phyloP scores from a whole-genome alignment of 2,113 vertebrate genomes.

The Hypocryptadius cinnamomeus region DNA sequence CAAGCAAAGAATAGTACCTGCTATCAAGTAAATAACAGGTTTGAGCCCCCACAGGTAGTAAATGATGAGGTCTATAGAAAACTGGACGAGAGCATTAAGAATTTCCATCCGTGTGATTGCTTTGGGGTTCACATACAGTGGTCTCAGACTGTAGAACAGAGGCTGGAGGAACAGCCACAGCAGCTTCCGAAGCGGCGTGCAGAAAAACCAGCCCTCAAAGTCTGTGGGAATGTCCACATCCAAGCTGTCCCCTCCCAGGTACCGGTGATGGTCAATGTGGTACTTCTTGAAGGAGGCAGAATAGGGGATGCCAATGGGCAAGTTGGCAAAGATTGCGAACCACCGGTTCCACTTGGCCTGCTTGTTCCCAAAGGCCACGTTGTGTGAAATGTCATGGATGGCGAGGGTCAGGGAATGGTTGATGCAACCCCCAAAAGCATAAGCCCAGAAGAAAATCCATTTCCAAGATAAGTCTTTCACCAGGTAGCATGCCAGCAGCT shows the following conservation, averaged over 20 bases:
- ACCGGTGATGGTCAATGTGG: constrained; percentile 95
- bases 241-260: constrained; percentile 85
- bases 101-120: constrained; percentile 84
- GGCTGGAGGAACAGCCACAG: constrained; percentile 92
- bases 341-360: constrained; percentile 83
- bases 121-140: constrained; percentile 87
- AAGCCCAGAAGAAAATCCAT: constrained; percentile 96
- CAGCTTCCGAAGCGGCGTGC: constrained; percentile 83
- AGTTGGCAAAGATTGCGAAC: constrained; percentile 94
- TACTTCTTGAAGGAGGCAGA: constrained; percentile 97
- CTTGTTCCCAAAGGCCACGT: constrained; percentile 89
- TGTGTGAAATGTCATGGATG: constrained; percentile 98
- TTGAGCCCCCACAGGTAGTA: constrained; percentile 85
- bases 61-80: constrained; percentile 73
- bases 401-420: constrained; percentile 94
- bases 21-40: constrained; percentile 86
- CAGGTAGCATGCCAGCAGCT: constrained; percentile 87
- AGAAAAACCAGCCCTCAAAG: constrained; percentile 94
- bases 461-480: constrained; percentile 85
- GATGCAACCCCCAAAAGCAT: constrained; percentile 88
- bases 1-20: constrained; percentile 85
- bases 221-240: constrained; percentile 92
- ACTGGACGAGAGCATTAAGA: constrained; percentile 79
- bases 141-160: constrained; percentile 85
- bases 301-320: constrained; percentile 90